Conservation (phyloP, 2,113 vertebrate genomes). For the Psilopsiagon aurifrons region DNA sequence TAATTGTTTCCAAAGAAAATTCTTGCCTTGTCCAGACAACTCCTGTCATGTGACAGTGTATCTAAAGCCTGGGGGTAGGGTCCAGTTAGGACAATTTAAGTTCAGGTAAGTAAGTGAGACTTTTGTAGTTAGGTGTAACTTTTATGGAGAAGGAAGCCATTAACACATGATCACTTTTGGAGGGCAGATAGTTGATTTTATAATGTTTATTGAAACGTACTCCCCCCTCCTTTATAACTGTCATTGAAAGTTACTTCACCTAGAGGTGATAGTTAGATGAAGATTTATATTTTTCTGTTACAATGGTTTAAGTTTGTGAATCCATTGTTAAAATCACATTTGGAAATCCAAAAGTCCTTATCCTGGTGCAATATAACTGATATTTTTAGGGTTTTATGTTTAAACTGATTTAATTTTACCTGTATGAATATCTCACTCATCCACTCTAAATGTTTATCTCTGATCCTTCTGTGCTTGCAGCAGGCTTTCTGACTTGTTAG, state of each 20-base stretch:
- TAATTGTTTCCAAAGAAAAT: constrained; percentile 57
- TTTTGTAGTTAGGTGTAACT: not conserved
- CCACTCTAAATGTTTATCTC: not conserved
- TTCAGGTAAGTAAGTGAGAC: constrained; percentile 34
- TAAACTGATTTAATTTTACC: not conserved
- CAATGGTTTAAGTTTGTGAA: not conserved
- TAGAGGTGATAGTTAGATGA: not conserved
- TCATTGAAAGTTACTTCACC: not conserved
- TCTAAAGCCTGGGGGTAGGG: not conserved
- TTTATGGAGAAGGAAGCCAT: not conserved
- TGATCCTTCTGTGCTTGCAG: not conserved
- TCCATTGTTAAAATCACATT: not conserved
- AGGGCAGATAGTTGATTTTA: not conserved
- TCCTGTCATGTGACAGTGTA: not conserved
- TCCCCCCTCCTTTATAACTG: not conserved
- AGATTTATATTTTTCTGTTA: not conserved
- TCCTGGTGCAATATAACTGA: not conserved
- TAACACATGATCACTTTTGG: not conserved
- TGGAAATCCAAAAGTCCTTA: not conserved
- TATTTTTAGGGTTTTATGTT: not conserved
- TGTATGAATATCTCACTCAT: not conserved
- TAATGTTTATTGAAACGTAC: not conserved
- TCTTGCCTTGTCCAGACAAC: constrained; percentile 8
- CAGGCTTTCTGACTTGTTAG: not conserved
- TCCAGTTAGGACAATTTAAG: not conserved